A percentile compares a stretch with the other conserved stretches of the same genome.
Conservation (phyloP, 64 coral and sea anemone genomes). For the Stylophora pistillata region DNA sequence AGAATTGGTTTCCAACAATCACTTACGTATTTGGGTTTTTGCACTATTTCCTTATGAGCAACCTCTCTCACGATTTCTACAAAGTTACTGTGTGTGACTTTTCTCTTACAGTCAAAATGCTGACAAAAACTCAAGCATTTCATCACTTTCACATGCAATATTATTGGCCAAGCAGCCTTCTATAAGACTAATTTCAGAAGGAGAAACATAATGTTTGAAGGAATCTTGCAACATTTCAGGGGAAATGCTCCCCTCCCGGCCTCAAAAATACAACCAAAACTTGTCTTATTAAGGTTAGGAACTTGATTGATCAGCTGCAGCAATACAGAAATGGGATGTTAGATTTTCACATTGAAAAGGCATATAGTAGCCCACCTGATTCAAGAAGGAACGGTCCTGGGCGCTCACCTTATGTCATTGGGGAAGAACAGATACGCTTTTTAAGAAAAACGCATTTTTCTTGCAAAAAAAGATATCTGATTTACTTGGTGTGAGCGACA, state of each 20-base stretch:
- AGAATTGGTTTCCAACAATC: conserved; percentile 2
- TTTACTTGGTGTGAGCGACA: too few species aligned
- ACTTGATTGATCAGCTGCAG: not conserved
- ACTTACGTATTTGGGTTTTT: conserved; percentile 13
- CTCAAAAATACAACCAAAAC: conserved; percentile 23
- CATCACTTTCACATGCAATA: not conserved
- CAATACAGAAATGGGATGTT: not conserved
- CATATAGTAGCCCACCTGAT: not conserved
- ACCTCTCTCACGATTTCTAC: not conserved
- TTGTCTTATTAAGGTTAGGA: not conserved
- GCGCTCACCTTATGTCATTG: not conserved
- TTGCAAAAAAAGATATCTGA: too few species aligned
- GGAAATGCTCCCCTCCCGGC: not conserved
- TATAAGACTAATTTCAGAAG: not conserved
- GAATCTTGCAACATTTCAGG: conserved; percentile 20
- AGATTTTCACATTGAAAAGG: not conserved
- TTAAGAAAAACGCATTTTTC: not conserved
- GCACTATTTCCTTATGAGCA: conserved; percentile 7
- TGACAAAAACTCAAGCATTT: conserved; percentile 9
- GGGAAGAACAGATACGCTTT: not conserved
- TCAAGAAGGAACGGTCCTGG: not conserved
- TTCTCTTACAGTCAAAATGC: conserved; percentile 20
- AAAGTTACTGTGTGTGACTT: not conserved
- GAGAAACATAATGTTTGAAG: conserved; percentile 16
- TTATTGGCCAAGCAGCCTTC: conserved; percentile 10